Percentiles rank a stretch among this genome's conserved stretches.
Conservation (phyloP, 2,113 vertebrate species). For the Gallinago undulata region DNA sequence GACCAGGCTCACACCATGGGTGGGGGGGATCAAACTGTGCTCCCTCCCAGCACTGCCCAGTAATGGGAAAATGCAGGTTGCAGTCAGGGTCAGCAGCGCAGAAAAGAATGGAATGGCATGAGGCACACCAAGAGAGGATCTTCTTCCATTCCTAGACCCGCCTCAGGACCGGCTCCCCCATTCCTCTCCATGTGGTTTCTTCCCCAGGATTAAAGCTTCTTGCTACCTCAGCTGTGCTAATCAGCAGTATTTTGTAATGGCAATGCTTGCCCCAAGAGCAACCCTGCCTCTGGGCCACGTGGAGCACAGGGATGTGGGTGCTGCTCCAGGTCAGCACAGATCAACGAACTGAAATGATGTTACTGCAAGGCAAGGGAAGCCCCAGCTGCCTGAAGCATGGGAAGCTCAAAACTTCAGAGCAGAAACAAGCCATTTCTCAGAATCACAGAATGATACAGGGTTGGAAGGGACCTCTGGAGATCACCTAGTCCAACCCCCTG, state of each 20-base stretch:
- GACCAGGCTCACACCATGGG: not conserved
- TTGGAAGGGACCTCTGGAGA: too few species aligned
- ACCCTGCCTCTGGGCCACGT: not conserved
- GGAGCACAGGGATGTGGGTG: not conserved
- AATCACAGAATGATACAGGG: too few species aligned
- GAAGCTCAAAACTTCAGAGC: not conserved
- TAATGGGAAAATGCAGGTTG: not conserved
- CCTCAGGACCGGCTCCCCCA: rapidly evolving
- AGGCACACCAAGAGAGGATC: not conserved
- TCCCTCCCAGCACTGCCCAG: not conserved
- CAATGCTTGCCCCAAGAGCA: not conserved
- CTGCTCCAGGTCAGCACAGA: not conserved
- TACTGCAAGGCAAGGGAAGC: not conserved
- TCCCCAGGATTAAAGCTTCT: not conserved
- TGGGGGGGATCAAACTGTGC: not conserved
- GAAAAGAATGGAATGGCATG: not conserved
- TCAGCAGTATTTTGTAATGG: not conserved
- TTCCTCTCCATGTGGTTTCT: not conserved
- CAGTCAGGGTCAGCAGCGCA: not conserved
- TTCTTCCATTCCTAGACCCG: not conserved
- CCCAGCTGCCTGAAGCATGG: not conserved
- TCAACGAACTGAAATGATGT: not conserved
- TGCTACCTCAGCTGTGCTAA: not conserved
- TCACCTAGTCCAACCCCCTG: too few species aligned
- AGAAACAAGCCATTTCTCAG: not conserved